Evolutionary conservation across 2,888 invertebrate genomes (phyloP).

Genomic region (Brachycybe producta): DNA sequence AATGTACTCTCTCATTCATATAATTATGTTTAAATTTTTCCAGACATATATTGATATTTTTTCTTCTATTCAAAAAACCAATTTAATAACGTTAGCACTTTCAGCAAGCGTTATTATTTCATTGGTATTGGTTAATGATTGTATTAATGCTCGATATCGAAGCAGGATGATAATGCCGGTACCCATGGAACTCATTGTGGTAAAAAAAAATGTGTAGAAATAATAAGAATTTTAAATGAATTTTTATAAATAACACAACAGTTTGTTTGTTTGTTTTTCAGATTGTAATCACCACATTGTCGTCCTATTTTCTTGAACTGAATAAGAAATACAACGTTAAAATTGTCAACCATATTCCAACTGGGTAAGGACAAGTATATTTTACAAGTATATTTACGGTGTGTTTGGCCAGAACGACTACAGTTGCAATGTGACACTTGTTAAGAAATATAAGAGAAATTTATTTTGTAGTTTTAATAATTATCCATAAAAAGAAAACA

Average conservation of each 20-base stretch:
- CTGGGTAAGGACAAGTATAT: slow-evolving; percentile 52
- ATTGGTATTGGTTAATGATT: slow-evolving; percentile 37
- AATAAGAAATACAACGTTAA: slow-evolving; percentile 46
- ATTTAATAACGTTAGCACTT: slow-evolving; percentile 52
- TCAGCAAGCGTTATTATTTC: slow-evolving; percentile 52
- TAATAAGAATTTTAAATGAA: not conserved
- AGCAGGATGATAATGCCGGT: slow-evolving; percentile 46
- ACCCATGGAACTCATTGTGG: slow-evolving; percentile 68
- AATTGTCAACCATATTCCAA: slow-evolving; percentile 63
- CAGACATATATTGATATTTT: slow-evolving; percentile 49
- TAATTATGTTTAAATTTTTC: slow-evolving; percentile 21
- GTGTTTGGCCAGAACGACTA: slow-evolving; percentile 2
- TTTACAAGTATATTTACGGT: not conserved
- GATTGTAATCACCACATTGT: slow-evolving; percentile 44
- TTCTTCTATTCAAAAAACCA: slow-evolving; percentile 44
- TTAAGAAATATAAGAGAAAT: not conserved
- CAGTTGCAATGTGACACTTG: slow-evolving; percentile 2
- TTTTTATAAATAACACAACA: not conserved
- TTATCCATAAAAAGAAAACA: too few relatives aligned
- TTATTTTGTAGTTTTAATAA: too few relatives aligned
- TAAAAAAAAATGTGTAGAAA: slow-evolving; percentile 31
- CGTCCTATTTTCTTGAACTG: slow-evolving; percentile 49
- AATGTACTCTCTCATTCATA: not conserved
- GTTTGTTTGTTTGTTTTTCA: slow-evolving; percentile 1
- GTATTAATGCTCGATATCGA: slow-evolving; percentile 24